A percentile compares a stretch with the other conserved stretches of the same genome.
Evolutionary conservation across 2,888 invertebrate genomes (phyloP).

Genomic region (Thera britannica): DNA sequence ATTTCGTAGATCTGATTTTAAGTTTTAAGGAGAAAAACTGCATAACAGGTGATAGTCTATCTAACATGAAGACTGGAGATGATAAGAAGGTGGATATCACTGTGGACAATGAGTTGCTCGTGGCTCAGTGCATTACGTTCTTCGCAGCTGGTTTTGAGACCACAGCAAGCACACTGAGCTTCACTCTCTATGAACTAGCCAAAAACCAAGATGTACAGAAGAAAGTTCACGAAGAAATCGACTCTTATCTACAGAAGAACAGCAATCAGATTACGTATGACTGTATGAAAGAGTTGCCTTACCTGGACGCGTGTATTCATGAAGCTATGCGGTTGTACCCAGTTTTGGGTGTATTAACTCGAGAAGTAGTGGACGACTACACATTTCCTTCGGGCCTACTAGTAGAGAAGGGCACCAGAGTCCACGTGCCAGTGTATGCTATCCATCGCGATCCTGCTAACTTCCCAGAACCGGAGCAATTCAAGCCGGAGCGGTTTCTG

Average conservation of each 20-base stretch:
- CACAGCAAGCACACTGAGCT: constrained; percentile 54
- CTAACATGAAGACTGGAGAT: constrained; percentile 48
- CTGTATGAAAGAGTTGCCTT: constrained; percentile 54
- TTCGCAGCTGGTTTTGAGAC: constrained; percentile 67
- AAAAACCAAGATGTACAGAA: constrained; percentile 53
- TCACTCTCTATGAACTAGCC: constrained; percentile 58
- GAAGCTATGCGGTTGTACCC: constrained; percentile 67
- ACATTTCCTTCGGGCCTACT: constrained; percentile 58
- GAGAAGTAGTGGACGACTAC: constrained; percentile 65
- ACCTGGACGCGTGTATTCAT: constrained; percentile 57
- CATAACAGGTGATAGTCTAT: constrained; percentile 58
- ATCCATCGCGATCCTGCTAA: constrained; percentile 60
- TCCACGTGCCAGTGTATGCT: constrained; percentile 66
- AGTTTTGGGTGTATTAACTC: constrained; percentile 56
- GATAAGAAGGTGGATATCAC: constrained; percentile 50
- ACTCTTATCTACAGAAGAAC: constrained; percentile 50
- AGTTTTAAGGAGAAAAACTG: constrained; percentile 51
- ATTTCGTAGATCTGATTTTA: constrained; percentile 64
- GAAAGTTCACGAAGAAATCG: constrained; percentile 54
- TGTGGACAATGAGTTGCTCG: constrained; percentile 71
- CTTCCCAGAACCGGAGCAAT: constrained; percentile 65
- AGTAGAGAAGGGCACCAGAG: constrained; percentile 59
- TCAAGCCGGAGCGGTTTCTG: constrained; percentile 64
- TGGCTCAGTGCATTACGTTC: constrained; percentile 82
- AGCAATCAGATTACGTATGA: constrained; percentile 54